A percentile compares a stretch with the other conserved stretches of the same genome.
Conservation (phyloP, 2,797 vertebrate species). For the Microhierax caerulescens region DNA sequence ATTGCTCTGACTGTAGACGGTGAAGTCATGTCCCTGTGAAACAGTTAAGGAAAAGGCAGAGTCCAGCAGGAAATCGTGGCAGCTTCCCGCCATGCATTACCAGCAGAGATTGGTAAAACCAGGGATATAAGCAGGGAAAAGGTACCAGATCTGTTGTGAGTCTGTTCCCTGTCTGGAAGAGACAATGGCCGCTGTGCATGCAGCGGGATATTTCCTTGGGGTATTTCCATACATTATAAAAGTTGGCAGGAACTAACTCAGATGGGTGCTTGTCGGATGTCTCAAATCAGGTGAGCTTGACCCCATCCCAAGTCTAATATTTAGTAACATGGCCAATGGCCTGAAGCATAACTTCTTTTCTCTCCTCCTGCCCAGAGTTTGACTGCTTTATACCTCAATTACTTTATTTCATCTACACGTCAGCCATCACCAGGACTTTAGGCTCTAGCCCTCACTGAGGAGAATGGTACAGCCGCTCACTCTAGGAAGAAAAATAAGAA, state of each 20-base stretch:
- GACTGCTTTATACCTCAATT: not conserved
- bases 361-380: fast-evolving
- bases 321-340: not conserved
- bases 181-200: not conserved
- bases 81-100: not conserved
- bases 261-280: not conserved
- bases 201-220: not conserved
- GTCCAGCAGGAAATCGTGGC: not conserved
- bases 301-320: not conserved
- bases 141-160: not conserved
- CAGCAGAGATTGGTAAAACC: not conserved
- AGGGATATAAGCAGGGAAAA: not conserved
- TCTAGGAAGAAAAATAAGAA: not conserved
- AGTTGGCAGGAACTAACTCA: not conserved
- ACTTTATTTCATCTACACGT: not conserved
- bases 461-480: not conserved
- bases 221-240: not conserved
- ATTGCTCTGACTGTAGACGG: not conserved
- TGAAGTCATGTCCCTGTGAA: not conserved
- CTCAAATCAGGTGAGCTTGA: not conserved
- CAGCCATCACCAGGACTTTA: not conserved
- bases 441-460: not conserved
- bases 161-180: fast-evolving
- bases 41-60: not conserved
- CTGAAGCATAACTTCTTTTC: not conserved